phyloP scores from a whole-genome alignment of 2,888 invertebrate species.

The Aproaerema taeniolella region DNA sequence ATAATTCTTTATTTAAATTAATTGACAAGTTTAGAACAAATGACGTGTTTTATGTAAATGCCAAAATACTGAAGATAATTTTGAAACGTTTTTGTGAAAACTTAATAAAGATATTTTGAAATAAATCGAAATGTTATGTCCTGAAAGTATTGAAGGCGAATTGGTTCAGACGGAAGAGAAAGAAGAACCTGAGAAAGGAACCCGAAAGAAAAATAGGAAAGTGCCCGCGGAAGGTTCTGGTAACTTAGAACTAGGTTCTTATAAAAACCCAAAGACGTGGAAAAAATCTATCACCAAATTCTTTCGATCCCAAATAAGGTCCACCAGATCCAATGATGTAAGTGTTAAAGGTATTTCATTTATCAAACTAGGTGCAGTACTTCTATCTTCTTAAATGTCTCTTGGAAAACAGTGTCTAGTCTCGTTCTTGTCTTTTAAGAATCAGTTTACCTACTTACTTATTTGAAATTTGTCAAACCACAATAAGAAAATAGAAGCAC shows the following conservation, averaged over 20 bases:
- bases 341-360: too few species aligned
- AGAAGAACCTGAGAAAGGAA: conserved; percentile 39
- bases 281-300: conserved; percentile 66
- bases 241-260: conserved; percentile 50
- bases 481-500: too few species aligned
- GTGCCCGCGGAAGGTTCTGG: conserved; percentile 42
- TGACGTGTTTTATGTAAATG: conserved; percentile 17
- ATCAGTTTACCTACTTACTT: too few species aligned
- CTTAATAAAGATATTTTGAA: conserved; percentile 34
- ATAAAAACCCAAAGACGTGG: conserved; percentile 61
- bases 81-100: conserved; percentile 37
- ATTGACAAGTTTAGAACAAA: conserved; percentile 20
- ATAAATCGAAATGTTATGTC: conserved; percentile 51
- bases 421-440: too few species aligned
- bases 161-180: conserved; percentile 34
- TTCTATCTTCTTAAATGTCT: too few species aligned
- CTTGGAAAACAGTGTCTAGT: too few species aligned
- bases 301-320: conserved; percentile 60
- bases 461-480: too few species aligned
- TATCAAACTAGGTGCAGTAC: too few species aligned
- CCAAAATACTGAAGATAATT: conserved; percentile 34
- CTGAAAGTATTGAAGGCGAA: conserved; percentile 34
- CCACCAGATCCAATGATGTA: conserved; percentile 67
- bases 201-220: conserved; percentile 41
- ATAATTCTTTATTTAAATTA: conserved; percentile 27